Base-by-base conservation (phyloP, 2,113 vertebrate genomes). In the Apaloderma vittatum region DNA sequence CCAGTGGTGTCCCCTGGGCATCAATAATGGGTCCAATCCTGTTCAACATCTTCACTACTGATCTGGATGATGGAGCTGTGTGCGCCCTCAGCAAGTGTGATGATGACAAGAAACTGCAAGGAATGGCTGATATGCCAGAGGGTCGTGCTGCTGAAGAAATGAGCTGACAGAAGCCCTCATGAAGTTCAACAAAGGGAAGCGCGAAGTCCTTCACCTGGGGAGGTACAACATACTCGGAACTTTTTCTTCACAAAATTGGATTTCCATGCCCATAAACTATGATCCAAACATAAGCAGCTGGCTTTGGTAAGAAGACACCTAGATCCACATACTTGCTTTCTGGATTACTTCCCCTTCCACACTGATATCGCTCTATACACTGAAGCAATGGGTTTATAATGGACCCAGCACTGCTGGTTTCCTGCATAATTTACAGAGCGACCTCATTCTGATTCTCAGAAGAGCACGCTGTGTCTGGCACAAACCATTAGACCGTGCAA, bases 391-490 rank as follows among this genome's bases (percentile, higher is more conserved):
- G 61, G 30, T 9, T 24, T 4, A 12, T 58, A 61, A 76, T 0
- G 1, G 24, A 34, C 5, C 46, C 79, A 77, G 63, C 40, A 11
- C 51, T 17, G 54, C 43, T 72, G 65, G 18, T 68, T 61, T 78
- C 85, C 92, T 92, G 62, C 88, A 93, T 92, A 86, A 95, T 93
- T 94, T 65, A 93, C 61, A 85, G 51, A 45, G 43, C 0, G 6
- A 81, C 70, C 77, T 78, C 76, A 14, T 6, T 37, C 65, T 8
- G 29, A 34, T 36, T 16, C 87, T 59, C 96, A 34, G 52, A 88
- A 87, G 81, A 82, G 40, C 46, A 65, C 4, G 32, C 32, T 3
- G 6, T 30, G 54, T 4, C 23, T 81, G 67, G 48, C 74, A 90
- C 48, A 40, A 61, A 16, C 4, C 85, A 24, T 17, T 10, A 61